Base-by-base conservation (phyloP, 2,797 vertebrate species). In the Helarctos malayanus region DNA sequence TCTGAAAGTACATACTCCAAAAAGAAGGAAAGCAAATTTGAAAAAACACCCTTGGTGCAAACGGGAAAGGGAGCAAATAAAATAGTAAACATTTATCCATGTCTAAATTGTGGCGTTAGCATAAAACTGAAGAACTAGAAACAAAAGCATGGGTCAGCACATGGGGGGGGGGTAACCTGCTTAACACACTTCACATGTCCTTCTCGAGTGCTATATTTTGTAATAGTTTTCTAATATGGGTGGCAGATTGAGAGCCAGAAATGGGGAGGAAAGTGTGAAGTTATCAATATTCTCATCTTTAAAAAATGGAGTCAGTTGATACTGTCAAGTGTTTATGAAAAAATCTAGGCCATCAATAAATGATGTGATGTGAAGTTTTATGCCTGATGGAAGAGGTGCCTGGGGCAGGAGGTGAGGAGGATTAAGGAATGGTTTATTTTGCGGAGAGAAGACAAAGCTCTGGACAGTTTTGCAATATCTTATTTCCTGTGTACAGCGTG, bases 131-230 rank as follows among this genome's bases (percentile, higher is more conserved):
- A 45, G 47, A 1, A 0, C 5, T 59, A 9, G 56, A 14, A 45
- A 71, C 23, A 45, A 19, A 0, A 15, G 14, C 29, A 0, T 1
- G 0, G 7, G 23, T 59, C 63, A 25, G 0, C 16, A 32, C 32
- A 2, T 2, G 32, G 41, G 5, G 41, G 2, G 5, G 11, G 7
- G 1, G 3, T 5, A 11, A 45, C 27, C 2, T 1, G 47, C 7
- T 13, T 9, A 25, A 56, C 9, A 9, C 6, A 16, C 27, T 25
- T 3, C 38, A 32, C 4, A 0, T 4, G 9, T 21, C 52, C 32
- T 89, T 25, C 78, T 19, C 6, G 10, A 21, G 9, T 16, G n/a
- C 19, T n/a, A 7, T 25, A 2, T 47, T 41, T 45, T n/a, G 3
- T 8, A 27, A 57, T 13, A 38, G 14, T n/a, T 69, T 63, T 56